phyloP scores from a whole-genome alignment of 2,113 vertebrate genomes.

The Siniperca chuatsi region DNA sequence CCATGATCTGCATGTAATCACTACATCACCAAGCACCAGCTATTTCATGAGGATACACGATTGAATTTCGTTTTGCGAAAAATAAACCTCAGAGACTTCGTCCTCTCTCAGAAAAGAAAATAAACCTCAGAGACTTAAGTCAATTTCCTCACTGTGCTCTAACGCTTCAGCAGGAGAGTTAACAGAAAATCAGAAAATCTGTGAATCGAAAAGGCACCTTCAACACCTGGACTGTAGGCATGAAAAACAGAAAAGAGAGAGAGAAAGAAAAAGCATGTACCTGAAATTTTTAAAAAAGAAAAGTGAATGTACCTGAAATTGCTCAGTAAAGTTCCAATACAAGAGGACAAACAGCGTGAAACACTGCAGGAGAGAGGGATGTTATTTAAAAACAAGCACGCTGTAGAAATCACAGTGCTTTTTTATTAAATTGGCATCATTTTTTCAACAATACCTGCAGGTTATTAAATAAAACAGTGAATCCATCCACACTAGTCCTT shows the following conservation, averaged over 20 bases:
- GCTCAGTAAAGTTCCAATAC: background rate
- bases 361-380: background rate
- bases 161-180: too few relatives aligned
- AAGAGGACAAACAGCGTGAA: background rate
- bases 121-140: too few relatives aligned
- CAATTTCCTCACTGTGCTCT: too few relatives aligned
- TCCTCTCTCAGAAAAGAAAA: too few relatives aligned
- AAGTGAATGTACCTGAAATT: background rate
- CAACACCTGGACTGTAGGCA: background rate
- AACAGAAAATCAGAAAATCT: background rate
- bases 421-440: background rate
- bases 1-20: background rate
- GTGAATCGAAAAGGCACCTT: background rate
- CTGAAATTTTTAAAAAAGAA: background rate
- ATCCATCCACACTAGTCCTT: background rate
- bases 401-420: background rate
- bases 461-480: constrained; percentile 10
- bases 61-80: background rate
- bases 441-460: background rate
- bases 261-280: background rate
- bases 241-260: too few relatives aligned
- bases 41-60: background rate
- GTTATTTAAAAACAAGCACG: background rate
- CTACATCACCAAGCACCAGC: background rate
- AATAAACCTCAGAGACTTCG: background rate